Evolutionary conservation across 1,140 invertebrate species (phyloP).

Genomic region (Scaptodrosophila lebanonensis): DNA sequence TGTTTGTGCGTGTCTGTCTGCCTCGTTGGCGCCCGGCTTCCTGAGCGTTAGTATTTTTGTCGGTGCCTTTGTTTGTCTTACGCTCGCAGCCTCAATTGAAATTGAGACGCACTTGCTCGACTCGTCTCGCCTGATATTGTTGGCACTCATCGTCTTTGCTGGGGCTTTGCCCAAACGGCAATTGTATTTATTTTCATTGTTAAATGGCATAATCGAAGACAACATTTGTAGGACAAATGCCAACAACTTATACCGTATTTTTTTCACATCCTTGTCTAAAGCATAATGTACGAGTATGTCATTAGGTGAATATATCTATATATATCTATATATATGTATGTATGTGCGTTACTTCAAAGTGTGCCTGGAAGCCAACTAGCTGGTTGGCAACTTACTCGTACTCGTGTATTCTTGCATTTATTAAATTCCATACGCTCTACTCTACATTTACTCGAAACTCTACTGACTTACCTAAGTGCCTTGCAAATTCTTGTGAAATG

Average conservation of each 20-base stretch:
- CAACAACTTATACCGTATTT: conserved; percentile 16
- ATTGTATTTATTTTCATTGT: conserved; percentile 70
- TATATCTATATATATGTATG: too few relatives aligned
- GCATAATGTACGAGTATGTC: too few relatives aligned
- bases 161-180: conserved; percentile 23
- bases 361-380: too few relatives aligned
- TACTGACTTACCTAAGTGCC: too few relatives aligned
- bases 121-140: too few relatives aligned
- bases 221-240: conserved; percentile 38
- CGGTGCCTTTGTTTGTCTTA: conserved; percentile 55
- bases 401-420: conserved; percentile 31
- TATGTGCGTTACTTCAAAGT: conserved; percentile 70
- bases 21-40: too few relatives aligned
- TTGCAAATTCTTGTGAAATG: conserved; percentile 49
- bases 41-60: conserved; percentile 41
- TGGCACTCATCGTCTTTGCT: too few relatives aligned
- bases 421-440: conserved; percentile 56
- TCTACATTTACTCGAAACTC: conserved; percentile 23
- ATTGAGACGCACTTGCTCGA: conserved; percentile 53
- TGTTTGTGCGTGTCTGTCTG: too few relatives aligned
- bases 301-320: too few relatives aligned
- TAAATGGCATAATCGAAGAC: conserved; percentile 67
- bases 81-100: conserved; percentile 33
- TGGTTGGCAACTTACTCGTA: too few relatives aligned
- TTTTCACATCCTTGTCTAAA: too few relatives aligned